A percentile compares a stretch with the other conserved stretches of the same genome.
These are phyloP conservation scores for Vandiemenella viatica DNA, from an alignment of 2,888 invertebrate genomes.

Conservation along the genomic window DNA sequence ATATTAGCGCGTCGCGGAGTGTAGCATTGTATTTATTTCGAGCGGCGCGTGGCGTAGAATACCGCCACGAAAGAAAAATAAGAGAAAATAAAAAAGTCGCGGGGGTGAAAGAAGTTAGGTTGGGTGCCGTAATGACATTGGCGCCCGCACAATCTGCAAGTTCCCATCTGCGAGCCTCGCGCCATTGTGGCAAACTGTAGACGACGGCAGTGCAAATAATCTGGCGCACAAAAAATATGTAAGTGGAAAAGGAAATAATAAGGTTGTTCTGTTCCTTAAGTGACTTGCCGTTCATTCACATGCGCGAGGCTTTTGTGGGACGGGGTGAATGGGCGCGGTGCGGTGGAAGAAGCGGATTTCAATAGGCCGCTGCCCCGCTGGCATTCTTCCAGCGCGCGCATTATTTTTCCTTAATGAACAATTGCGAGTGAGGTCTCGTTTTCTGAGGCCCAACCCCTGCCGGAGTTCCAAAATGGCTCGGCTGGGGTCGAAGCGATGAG, in stretches of 20 bases:
- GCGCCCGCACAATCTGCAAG: background rate
- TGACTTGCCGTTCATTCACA: background rate
- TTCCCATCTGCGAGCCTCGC: background rate
- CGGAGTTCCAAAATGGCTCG: too few species aligned
- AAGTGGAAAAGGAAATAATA: background rate
- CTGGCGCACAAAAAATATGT: background rate
- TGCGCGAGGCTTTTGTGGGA: background rate
- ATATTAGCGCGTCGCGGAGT: too few species aligned
- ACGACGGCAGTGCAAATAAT: background rate
- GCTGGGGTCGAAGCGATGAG: too few species aligned
- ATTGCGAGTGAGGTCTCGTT: too few species aligned
- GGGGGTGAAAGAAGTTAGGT: too few species aligned
- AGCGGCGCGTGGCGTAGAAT: too few species aligned
- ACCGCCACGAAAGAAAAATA: too few species aligned
- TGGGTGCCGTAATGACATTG: background rate
- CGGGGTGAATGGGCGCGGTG: background rate
- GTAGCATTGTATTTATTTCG: too few species aligned
- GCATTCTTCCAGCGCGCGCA: too few species aligned
- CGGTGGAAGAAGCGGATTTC: background rate
- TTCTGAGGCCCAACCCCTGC: too few species aligned
- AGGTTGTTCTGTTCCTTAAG: background rate
- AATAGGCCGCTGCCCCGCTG: too few species aligned
- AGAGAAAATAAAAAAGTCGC: too few species aligned
- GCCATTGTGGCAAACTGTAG: background rate
- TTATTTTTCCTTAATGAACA: background rate